Evolutionary conservation across 35 echinoderm and acorn worm genomes (phyloP).

Genomic region (Strongylocentrotus purpuratus): DNA sequence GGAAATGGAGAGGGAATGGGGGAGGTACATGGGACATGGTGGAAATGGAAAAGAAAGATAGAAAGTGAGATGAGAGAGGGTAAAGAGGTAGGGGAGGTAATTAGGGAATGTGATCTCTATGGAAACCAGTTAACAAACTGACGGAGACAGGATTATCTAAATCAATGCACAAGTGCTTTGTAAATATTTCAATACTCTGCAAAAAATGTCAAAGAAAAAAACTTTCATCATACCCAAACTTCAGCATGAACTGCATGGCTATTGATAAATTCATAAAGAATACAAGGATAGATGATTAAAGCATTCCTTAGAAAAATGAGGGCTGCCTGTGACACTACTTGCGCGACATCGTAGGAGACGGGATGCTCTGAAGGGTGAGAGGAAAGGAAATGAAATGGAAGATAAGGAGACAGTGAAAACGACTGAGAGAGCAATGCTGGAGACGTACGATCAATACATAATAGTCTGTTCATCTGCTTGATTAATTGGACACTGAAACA

Average conservation of each 20-base stretch:
- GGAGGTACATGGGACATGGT: neutral
- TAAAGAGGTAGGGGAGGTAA: neutral
- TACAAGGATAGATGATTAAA: neutral
- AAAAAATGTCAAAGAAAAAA: neutral
- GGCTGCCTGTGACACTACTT: neutral
- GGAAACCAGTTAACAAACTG: neutral
- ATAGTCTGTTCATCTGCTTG: neutral
- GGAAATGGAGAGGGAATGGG: too few relatives aligned
- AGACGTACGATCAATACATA: conserved; percentile 11
- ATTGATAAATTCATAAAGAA: neutral
- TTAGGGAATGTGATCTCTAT: neutral
- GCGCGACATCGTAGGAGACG: neutral
- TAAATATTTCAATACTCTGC: neutral
- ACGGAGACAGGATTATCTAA: neutral
- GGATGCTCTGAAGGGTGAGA: neutral
- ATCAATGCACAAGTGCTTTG: neutral
- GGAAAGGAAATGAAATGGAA: conserved; percentile 1
- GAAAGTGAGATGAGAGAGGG: neutral
- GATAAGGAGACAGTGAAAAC: neutral
- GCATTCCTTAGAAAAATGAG: neutral
- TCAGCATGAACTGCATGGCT: neutral
- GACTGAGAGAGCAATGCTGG: neutral
- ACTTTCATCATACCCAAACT: neutral
- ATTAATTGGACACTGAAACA: neutral
- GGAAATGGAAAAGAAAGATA: neutral